A percentile compares a stretch with the other conserved stretches of the same genome.
phyloP scores from a whole-genome alignment of 2,113 vertebrate species.

The Brachypteracias leptosomus region DNA sequence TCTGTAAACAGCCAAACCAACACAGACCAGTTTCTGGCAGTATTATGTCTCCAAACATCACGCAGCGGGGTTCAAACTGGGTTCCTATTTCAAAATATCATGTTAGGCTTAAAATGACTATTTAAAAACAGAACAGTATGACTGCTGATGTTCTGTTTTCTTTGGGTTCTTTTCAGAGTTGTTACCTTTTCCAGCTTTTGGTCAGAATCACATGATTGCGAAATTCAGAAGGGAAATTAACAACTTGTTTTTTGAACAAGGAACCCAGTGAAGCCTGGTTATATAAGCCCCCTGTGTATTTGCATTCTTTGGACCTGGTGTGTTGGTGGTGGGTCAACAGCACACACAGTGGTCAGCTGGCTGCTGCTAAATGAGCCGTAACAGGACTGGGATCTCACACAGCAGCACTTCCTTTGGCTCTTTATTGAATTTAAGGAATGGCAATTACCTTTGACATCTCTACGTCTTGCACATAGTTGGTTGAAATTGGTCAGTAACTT shows the following conservation, averaged over 20 bases:
- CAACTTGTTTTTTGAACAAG: neutral
- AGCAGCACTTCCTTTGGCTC: neutral
- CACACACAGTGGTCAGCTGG: neutral
- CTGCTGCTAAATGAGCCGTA: neutral
- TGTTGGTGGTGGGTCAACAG: neutral
- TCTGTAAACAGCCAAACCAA: neutral
- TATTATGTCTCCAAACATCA: neutral
- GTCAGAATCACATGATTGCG: neutral
- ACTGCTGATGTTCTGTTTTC: neutral
- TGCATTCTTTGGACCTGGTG: neutral
- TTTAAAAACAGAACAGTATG: neutral
- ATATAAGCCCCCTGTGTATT: fast-evolving
- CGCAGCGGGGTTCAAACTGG: neutral
- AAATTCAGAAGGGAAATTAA: neutral
- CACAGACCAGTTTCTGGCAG: neutral
- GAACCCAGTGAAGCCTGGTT: neutral
- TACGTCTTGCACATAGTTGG: neutral
- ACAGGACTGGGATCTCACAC: neutral
- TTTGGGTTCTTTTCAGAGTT: neutral
- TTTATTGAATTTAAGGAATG: neutral
- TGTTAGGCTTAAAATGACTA: neutral
- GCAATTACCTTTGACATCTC: neutral
- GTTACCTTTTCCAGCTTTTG: neutral
- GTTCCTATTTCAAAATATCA: neutral
- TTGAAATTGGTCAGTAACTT: neutral